Conservation (phyloP, 2,888 invertebrate genomes). For the Tinea semifulvella region DNA sequence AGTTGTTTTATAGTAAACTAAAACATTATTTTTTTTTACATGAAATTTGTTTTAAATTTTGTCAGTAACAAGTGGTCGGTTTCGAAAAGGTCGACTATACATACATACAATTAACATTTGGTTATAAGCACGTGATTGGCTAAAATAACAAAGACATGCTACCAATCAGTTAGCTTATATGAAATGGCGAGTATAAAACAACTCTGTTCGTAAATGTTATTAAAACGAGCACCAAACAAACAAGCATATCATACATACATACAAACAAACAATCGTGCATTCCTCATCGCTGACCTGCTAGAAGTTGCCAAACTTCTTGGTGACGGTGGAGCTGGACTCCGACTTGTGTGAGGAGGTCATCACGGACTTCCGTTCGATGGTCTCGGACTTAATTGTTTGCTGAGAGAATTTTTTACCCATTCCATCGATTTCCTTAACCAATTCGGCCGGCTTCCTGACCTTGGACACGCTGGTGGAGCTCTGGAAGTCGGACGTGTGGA, state of each 20-base stretch:
- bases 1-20: no score
- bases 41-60: no score
- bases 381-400: slow-evolving; percentile 74
- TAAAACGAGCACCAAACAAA: slow-evolving; percentile 1
- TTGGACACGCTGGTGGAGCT: slow-evolving; percentile 36
- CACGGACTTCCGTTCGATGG: slow-evolving; percentile 73
- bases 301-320: slow-evolving; percentile 63
- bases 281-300: slow-evolving; percentile 37
- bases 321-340: slow-evolving; percentile 64
- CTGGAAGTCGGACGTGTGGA: slow-evolving; percentile 47
- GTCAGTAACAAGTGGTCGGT: no score
- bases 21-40: no score
- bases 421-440: slow-evolving; percentile 61
- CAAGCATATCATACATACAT: neutral
- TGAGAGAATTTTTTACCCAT: slow-evolving; percentile 73
- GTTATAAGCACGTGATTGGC: no score
- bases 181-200: no score
- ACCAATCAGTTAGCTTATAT: no score
- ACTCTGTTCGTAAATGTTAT: slow-evolving; percentile 15
- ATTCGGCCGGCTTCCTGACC: slow-evolving; percentile 43
- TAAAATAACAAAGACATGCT: no score
- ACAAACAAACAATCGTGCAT: neutral
- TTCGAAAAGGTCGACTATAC: no score
- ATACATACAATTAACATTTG: no score
- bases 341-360: slow-evolving; percentile 71